Base-by-base conservation (phyloP, 2,113 vertebrate genomes). In the Brachyistius frenatus region DNA sequence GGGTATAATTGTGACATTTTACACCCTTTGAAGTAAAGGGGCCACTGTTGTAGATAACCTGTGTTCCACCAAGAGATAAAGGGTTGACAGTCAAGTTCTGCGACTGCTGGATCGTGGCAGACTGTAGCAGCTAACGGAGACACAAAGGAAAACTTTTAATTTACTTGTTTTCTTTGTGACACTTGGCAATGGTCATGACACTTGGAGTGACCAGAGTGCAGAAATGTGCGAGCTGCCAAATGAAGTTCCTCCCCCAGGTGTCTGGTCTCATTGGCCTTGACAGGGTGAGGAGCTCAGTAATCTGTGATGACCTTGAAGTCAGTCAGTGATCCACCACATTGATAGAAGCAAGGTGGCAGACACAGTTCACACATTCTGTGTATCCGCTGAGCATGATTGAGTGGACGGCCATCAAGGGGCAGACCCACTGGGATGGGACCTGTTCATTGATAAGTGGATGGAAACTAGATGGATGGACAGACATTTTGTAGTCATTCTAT, bases 231-330 rank as follows among this genome's bases (percentile, higher is more conserved):
- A 49, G 78, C 56, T 76, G 56, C 46, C 71, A 77, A 76, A 67
- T 66, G 55, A 74, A 13, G 49, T 54, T 61, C 33, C 30, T 66
- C 68, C 47, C 7, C 47, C 3, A 46, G 36, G 46, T 58, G 49
- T 85, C 80, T 68, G 62, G n/a, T 73, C 37, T 84, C 72, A 66
- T 73, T 87, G 39, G 37, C 62, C 55, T 53, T 58, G 79, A 85
- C 81, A 71, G 36, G 73, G 62, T 49, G 61, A 83, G 62, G 55
- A 54, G 58, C 66, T 73, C 63, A 65, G 64, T 82, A 82, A 79
- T 88, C 60, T 73, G 14, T 14, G 66, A 64, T 47, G 32, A 86
- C 76, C 66, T 83, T 80, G 49, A 76, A 73, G 60, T 70, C 73
- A 46, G 55, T 75, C 58, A 31, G 47, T 47, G 71, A 76, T 84